Percentiles rank a stretch among this genome's conserved stretches.
Evolutionary conservation across 2,797 vertebrate genomes (phyloP).

Genomic region (Eulemur coronatus): DNA sequence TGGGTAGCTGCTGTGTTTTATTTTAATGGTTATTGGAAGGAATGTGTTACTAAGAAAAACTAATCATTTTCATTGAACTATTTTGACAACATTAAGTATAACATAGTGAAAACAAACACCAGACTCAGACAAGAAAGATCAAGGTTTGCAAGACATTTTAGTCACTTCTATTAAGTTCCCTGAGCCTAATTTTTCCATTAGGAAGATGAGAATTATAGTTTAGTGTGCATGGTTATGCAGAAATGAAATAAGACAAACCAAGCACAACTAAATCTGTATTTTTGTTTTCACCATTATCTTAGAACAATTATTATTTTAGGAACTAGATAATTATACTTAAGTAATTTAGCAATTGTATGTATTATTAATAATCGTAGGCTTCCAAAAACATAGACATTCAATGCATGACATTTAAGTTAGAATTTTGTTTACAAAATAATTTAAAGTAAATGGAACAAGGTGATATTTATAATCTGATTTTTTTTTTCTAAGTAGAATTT

Average conservation of each 20-base stretch:
- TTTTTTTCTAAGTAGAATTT: not conserved
- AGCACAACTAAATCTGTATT: not conserved
- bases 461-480: not conserved
- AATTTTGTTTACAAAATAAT: constrained; percentile 26
- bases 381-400: not conserved
- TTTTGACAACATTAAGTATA: not conserved
- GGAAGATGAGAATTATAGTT: not conserved
- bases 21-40: not conserved
- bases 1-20: not conserved
- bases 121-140: not conserved
- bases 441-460: not conserved
- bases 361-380: not conserved
- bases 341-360: not conserved
- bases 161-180: not conserved
- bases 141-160: not conserved
- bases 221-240: not conserved
- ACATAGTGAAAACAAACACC: not conserved
- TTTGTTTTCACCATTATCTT: not conserved
- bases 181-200: not conserved
- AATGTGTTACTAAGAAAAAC: not conserved
- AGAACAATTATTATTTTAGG: not conserved
- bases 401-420: not conserved
- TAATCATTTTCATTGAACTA: not conserved
- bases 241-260: not conserved
- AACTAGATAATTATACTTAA: not conserved